Base-by-base conservation (phyloP, 2,113 vertebrate species). In the Oncorhynchus kisutch region DNA sequence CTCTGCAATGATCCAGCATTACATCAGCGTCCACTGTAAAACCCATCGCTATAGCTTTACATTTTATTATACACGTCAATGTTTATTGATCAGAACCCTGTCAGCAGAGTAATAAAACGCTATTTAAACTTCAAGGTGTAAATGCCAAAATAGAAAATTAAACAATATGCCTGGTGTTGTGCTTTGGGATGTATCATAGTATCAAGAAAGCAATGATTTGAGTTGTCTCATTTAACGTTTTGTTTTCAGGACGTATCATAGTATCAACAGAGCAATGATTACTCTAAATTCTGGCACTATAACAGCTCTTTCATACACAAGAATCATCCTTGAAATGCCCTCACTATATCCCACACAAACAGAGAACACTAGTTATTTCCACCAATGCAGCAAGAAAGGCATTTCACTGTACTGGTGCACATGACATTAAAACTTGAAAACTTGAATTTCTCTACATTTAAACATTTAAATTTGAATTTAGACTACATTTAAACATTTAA, bases 371-470 rank as follows among this genome's bases (percentile, higher is more conserved):
- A 20, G 18, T 39, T 60, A 0, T 22, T 16, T 14, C 2, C 24
- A 3, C 72, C 78, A 88, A 87, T 85, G 87, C 78, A 89, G 8
- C 8, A 39, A 39, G 39, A 39, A 39, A 39, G 39, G 8, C 39
- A 9, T 39, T 39, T 9, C 8, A 39, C 8, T 39, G 39, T 39
- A 39, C 34, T 34, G 7, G 34, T 34, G 34, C 34, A 34, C 34
- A 34, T 34, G 6, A 34, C 34, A 34, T 34, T 34, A 1, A 34
- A 34, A 34, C 1, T 34, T 34, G 1, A 39, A 39, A 39, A 39
- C 39, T 39, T 39, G 7, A 9, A 39, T 39, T 62, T 92, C 91
- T 87, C 65, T 86, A 87, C 5, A 31, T 31, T 0, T 4, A 6
- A 1, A 88, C n/a, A n/a, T n/a, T n/a, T n/a, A n/a, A n/a, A n/a